Conservation (phyloP, 2,888 invertebrate species). For the Philereme transversata region DNA sequence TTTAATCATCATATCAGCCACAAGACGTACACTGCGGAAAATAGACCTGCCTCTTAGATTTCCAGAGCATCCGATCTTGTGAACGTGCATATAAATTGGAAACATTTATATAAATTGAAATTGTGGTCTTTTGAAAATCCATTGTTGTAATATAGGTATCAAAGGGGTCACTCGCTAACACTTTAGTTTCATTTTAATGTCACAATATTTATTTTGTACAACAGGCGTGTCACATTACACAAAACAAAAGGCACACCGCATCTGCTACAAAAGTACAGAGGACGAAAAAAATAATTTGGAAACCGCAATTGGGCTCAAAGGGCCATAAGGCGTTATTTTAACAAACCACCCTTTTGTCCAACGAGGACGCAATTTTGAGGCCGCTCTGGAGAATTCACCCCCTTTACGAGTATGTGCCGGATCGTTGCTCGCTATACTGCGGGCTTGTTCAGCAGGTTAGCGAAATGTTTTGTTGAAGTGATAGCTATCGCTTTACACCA, state of each 20-base stretch:
- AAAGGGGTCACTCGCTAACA: no score
- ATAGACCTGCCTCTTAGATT: no score
- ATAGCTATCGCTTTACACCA: background rate
- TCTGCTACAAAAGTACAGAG: slow-evolving; percentile 49
- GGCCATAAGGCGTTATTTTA: slow-evolving; percentile 56
- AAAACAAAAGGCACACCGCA: slow-evolving; percentile 37
- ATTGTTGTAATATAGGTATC: no score
- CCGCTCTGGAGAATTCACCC: slow-evolving; percentile 26
- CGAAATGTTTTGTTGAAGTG: background rate
- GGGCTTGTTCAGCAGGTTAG: slow-evolving; percentile 18
- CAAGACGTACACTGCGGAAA: no score
- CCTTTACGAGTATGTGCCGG: slow-evolving; percentile 14
- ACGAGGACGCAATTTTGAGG: slow-evolving; percentile 46
- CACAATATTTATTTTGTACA: slow-evolving; percentile 10
- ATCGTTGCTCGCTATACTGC: slow-evolving; percentile 5
- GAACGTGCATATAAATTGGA: no score
- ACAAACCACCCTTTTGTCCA: slow-evolving; percentile 50
- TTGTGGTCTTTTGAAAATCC: no score
- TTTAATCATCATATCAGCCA: no score
- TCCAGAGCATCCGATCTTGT: no score
- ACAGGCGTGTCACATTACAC: slow-evolving; percentile 21
- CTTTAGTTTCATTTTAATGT: background rate
- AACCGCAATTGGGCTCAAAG: slow-evolving; percentile 54
- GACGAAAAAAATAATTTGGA: slow-evolving; percentile 51
- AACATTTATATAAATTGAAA: no score